Percentiles rank a stretch among this genome's conserved stretches.
Evolutionary conservation across 2,797 vertebrate genomes (phyloP).

Genomic region (Xiphorhynchus erythropygius): DNA sequence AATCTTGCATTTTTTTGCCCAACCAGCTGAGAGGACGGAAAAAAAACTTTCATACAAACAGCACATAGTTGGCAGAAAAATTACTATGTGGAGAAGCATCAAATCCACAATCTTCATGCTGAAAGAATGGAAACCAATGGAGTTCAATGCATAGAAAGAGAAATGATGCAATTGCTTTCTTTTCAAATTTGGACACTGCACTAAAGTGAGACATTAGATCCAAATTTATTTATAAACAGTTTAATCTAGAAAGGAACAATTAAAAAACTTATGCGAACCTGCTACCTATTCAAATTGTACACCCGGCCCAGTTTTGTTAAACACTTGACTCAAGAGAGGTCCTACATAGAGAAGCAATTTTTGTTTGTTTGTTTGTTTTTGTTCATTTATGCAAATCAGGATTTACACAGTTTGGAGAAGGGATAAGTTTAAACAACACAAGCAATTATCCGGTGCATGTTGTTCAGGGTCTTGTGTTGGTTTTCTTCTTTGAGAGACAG

Average conservation of each 20-base stretch:
- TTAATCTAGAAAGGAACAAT: slow-evolving; percentile 5
- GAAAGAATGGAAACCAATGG: neutral
- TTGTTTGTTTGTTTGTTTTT: too few species aligned
- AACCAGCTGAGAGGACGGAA: neutral
- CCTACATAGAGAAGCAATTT: neutral
- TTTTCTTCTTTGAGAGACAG: neutral
- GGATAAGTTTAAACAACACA: neutral
- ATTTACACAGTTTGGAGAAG: neutral
- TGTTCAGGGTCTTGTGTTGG: neutral
- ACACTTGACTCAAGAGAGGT: neutral
- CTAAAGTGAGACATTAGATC: neutral
- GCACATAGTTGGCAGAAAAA: slow-evolving; percentile 24
- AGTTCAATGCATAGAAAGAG: neutral
- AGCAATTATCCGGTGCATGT: neutral
- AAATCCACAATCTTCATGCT: neutral
- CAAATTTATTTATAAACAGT: neutral
- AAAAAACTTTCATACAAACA: neutral
- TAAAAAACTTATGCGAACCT: neutral
- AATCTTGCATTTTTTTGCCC: neutral
- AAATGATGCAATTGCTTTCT: slow-evolving; percentile 11
- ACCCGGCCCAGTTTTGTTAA: neutral
- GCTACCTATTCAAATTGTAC: neutral
- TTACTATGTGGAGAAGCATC: neutral
- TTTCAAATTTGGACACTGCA: neutral
- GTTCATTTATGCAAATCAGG: neutral